phyloP scores from a whole-genome alignment of 2,888 invertebrate species.

The Drosophila acutilabella region DNA sequence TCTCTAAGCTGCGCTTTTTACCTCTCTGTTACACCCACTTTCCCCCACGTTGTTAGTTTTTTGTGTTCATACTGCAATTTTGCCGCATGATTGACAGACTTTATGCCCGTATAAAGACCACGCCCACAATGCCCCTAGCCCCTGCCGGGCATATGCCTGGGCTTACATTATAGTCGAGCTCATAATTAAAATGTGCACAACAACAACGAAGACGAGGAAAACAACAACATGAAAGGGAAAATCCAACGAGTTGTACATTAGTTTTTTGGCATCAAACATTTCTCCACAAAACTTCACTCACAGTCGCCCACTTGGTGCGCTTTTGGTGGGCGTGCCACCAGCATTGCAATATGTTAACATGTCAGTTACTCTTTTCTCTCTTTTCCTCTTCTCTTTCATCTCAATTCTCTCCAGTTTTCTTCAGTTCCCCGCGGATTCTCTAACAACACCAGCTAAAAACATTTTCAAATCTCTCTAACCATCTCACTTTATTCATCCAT shows the following conservation, averaged over 20 bases:
- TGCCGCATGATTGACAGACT: slow-evolving; percentile 64
- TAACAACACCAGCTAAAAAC: background rate
- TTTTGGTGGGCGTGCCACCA: slow-evolving; percentile 14
- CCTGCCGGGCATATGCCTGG: background rate
- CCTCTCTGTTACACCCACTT: background rate
- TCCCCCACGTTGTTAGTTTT: slow-evolving; percentile 16
- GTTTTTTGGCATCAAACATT: slow-evolving; percentile 30
- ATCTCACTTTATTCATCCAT: background rate
- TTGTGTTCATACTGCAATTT: slow-evolving; percentile 43
- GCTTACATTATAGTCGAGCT: slow-evolving; percentile 45
- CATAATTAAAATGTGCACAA: slow-evolving; percentile 65
- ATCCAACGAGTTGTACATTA: slow-evolving; percentile 24
- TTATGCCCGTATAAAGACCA: slow-evolving; percentile 38
- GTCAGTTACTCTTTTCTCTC: background rate
- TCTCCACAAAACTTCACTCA: slow-evolving; percentile 10
- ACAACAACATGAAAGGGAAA: slow-evolving; percentile 14
- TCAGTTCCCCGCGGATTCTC: background rate
- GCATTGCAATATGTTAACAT: slow-evolving; percentile 23
- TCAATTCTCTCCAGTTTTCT: background rate
- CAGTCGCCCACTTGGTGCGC: background rate
- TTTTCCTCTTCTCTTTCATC: background rate
- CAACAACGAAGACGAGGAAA: slow-evolving; percentile 2
- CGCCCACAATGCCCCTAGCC: background rate
- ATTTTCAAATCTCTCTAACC: background rate
- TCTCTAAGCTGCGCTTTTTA: no score